phyloP scores from a whole-genome alignment of 1,140 invertebrate species.

The Apis florea region DNA sequence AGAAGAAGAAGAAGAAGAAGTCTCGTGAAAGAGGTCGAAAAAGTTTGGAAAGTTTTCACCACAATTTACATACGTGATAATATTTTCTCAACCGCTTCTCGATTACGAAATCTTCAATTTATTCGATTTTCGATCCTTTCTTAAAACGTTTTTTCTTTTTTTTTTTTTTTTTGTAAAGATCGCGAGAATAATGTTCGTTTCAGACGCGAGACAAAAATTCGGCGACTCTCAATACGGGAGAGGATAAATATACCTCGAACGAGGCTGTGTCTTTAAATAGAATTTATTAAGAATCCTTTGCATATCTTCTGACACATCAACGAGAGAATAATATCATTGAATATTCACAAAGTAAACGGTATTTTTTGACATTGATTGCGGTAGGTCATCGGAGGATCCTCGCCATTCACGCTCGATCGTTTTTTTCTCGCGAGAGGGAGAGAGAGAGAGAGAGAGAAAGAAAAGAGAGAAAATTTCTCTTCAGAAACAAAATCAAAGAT shows the following conservation, averaged over 20 bases:
- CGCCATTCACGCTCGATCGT: not conserved
- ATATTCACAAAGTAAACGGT: constrained; percentile 5
- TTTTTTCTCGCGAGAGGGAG: not conserved
- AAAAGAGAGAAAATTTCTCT: not conserved
- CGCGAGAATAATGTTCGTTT: not conserved
- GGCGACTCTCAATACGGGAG: not conserved
- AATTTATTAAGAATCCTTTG: constrained; percentile 2
- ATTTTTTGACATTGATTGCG: constrained; percentile 30
- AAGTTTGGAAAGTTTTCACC: not conserved
- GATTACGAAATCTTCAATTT: no score
- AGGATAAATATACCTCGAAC: not conserved
- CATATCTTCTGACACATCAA: not conserved
- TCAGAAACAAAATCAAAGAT: not conserved
- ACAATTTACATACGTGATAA: no score
- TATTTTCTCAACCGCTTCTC: no score
- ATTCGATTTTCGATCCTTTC: not conserved
- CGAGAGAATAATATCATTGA: not conserved
- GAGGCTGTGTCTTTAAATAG: not conserved
- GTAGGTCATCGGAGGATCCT: constrained; percentile 25
- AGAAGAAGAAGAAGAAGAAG: no score
- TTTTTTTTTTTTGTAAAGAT: not conserved
- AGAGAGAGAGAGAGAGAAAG: not conserved
- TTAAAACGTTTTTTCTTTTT: not conserved
- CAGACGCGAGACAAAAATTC: not conserved
- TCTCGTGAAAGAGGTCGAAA: no score